Evolutionary conservation across 2,888 invertebrate genomes (phyloP), one percentile per base, ranked within the genome.

Genomic region (Synanthedon myopaeformis): DNA sequence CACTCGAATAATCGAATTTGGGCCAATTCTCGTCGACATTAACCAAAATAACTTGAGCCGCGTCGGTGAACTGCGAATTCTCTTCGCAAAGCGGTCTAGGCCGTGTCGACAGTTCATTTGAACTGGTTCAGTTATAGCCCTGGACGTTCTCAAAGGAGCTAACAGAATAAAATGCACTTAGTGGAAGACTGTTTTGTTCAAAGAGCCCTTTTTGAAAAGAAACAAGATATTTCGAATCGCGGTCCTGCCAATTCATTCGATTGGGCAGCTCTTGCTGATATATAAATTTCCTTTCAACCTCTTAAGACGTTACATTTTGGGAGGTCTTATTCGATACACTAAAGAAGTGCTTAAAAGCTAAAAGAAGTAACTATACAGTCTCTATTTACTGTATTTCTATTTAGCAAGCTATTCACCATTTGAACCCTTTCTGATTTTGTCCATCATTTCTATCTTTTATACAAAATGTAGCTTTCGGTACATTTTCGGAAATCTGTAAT

Each of bases 151-250:
- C 67, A 69, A 77, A 79, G 73, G 79, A 74, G 67, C 74, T 69
- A 66, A 66, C 59, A 64, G 69, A 72, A 76, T 79, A 80, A 81
- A 81, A 80, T 77, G 79, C 78, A 78, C 73, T 79, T 79, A 79
- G 68, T 63, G 61, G 59, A 66, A 70, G 69, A 67, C 70, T 68
- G 73, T 73, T 72, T 70, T 69, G 69, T 72, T 73, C 73, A 74
- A 72, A 76, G 68, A 67, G 63, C 60, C 64, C 69, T 67, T 67
- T 71, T 60, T 65, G 56, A 51, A 60, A 65, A 64, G 67, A 70
- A 76, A 76, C 65, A 64, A 73, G 74, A 70, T 79, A 79, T 75
- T 70, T 71, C 64, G 62, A 35, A 35, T 35, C 63, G 58, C 64
- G 63, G 45, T 14, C 14, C 45, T 23, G 17, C 6, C 17, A 49